Conservation (phyloP, 2,113 vertebrate genomes). For the Mormyrus iriodes region DNA sequence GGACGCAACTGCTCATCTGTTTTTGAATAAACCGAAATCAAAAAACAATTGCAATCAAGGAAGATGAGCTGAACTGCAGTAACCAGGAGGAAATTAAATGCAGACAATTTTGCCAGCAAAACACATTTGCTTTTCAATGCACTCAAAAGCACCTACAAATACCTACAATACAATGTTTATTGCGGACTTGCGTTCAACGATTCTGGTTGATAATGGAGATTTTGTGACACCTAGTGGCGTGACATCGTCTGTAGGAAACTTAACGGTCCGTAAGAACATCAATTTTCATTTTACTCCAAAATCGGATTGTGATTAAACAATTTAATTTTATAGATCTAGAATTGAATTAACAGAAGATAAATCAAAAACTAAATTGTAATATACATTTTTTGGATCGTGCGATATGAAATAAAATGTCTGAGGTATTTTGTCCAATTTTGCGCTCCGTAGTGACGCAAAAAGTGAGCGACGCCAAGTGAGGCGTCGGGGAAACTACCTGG, state of each 20-base stretch:
- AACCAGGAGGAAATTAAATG: not conserved
- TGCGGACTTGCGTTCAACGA: not conserved
- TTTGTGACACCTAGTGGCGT: constrained; percentile 23
- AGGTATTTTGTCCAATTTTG: not conserved
- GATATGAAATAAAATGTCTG: not conserved
- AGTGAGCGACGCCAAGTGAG: constrained; percentile 5
- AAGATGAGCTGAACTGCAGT: not conserved
- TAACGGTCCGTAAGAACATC: not conserved
- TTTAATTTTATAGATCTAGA: not conserved
- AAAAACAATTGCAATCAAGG: not conserved
- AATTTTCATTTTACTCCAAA: not conserved
- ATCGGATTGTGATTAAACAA: not conserved
- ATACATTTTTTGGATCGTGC: not conserved
- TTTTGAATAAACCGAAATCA: not conserved
- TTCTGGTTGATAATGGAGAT: not conserved
- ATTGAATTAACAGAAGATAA: not conserved
- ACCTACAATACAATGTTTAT: not conserved
- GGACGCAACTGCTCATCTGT: not conserved
- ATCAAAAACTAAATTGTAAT: not conserved
- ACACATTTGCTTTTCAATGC: not conserved
- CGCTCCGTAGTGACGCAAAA: constrained; percentile 16
- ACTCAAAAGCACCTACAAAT: not conserved
- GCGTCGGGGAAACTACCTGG: not conserved
- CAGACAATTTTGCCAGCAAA: not conserved
- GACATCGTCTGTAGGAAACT: not conserved